phyloP scores from a whole-genome alignment of 2,797 vertebrate species.

The Dipus sagitta region DNA sequence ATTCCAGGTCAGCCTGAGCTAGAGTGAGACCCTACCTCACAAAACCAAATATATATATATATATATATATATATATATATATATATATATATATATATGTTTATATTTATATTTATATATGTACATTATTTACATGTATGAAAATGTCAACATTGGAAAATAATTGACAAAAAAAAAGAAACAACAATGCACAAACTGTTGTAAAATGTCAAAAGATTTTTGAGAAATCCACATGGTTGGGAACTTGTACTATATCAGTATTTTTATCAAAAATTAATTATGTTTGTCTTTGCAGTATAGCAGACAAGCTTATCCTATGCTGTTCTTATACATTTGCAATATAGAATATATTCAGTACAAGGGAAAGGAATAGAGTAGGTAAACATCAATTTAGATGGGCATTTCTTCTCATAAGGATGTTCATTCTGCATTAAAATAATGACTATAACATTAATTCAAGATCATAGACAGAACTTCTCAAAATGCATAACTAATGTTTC shows the following conservation, averaged over 20 bases:
- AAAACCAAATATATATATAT: too few relatives aligned
- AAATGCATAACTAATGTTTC: neutral
- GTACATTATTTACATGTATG: too few relatives aligned
- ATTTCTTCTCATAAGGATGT: neutral
- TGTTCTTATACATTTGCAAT: neutral
- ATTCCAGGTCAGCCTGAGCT: too few relatives aligned
- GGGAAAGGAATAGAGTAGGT: neutral
- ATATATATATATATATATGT: too few relatives aligned
- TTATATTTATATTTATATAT: too few relatives aligned
- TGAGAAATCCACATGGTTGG: neutral
- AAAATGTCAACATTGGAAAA: too few relatives aligned
- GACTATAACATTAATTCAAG: constrained; percentile 20
- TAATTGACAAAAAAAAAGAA: neutral
- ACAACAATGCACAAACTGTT: neutral
- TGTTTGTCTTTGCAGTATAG: neutral
- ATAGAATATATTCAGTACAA: neutral
- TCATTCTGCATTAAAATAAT: neutral
- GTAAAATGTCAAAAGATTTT: constrained; percentile 15
- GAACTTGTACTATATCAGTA: neutral
- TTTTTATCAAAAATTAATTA: neutral
- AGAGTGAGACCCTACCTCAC: too few relatives aligned
- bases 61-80: too few relatives aligned
- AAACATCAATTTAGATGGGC: neutral
- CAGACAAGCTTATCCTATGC: neutral
- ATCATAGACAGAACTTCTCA: constrained; percentile 22